phyloP scores from a whole-genome alignment of 1,140 invertebrate species.

The Neuroterus valhalla region DNA sequence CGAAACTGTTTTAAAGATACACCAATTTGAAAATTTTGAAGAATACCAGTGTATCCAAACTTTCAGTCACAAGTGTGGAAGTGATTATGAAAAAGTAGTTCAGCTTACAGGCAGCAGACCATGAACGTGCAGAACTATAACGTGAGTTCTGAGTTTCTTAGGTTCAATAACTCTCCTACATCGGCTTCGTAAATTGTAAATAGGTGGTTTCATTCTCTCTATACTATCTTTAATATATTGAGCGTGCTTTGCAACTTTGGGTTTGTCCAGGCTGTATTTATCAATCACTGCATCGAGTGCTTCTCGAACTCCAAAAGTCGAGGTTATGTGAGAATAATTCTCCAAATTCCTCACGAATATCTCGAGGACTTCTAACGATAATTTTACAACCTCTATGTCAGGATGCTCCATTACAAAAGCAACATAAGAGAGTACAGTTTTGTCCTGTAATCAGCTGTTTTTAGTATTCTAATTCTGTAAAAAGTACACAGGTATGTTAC shows the following conservation, averaged over 20 bases:
- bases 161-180: conserved; percentile 72
- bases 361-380: conserved; percentile 69
- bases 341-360: conserved; percentile 72
- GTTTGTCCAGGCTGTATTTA: conserved; percentile 65
- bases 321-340: conserved; percentile 73
- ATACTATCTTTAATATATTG: conserved; percentile 69
- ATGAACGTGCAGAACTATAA: conserved; percentile 70
- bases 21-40: too few species aligned
- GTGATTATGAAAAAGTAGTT: too few species aligned
- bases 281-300: conserved; percentile 69
- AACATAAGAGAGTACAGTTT: conserved; percentile 71
- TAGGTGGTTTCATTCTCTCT: conserved; percentile 72
- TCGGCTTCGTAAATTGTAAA: conserved; percentile 71
- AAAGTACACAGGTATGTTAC: conserved; percentile 34
- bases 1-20: too few species aligned
- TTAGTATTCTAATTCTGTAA: conserved; percentile 32
- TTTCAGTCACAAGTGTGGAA: too few species aligned
- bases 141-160: conserved; percentile 71
- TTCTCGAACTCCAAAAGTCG: conserved; percentile 72
- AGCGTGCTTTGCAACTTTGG: conserved; percentile 65
- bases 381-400: conserved; percentile 64
- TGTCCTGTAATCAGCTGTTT: conserved; percentile 62
- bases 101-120: conserved; percentile 69
- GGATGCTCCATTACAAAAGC: conserved; percentile 71
- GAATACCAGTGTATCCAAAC: too few species aligned